phyloP scores from a whole-genome alignment of 64 coral and sea anemone species.

The Acropora tenuis region DNA sequence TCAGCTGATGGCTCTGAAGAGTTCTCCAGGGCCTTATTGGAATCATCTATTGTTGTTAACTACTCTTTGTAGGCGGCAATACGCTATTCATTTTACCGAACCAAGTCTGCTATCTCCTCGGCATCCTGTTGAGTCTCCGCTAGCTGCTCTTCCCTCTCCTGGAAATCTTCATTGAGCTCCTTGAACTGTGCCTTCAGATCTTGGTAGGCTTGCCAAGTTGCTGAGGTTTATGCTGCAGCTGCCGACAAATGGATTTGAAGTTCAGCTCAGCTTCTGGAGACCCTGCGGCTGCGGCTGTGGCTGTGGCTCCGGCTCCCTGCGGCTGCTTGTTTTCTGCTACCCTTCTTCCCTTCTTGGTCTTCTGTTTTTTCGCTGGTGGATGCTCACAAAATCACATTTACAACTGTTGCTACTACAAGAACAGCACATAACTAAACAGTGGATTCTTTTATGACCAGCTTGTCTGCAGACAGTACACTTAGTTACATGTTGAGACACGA shows the following conservation, averaged over 20 bases:
- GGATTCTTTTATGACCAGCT: background rate
- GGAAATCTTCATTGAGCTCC: too few relatives aligned
- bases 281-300: background rate
- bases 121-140: too few relatives aligned
- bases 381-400: constrained; percentile 4
- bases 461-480: background rate
- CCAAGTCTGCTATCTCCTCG: too few relatives aligned
- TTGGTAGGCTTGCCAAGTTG: background rate
- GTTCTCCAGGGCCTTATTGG: too few relatives aligned
- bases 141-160: too few relatives aligned
- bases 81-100: too few relatives aligned
- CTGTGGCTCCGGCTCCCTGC: background rate
- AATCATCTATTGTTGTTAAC: too few relatives aligned
- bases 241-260: background rate
- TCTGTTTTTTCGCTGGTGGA: background rate
- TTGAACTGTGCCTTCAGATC: too few relatives aligned
- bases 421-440: background rate
- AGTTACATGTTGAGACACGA: too few relatives aligned
- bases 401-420: background rate
- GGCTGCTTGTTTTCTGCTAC: background rate
- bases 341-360: background rate
- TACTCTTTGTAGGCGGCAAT: too few relatives aligned
- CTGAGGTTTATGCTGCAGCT: background rate
- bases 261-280: background rate
- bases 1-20: background rate